phyloP scores from a whole-genome alignment of 2,797 vertebrate genomes.

The Neosilurus hyrtlii region DNA sequence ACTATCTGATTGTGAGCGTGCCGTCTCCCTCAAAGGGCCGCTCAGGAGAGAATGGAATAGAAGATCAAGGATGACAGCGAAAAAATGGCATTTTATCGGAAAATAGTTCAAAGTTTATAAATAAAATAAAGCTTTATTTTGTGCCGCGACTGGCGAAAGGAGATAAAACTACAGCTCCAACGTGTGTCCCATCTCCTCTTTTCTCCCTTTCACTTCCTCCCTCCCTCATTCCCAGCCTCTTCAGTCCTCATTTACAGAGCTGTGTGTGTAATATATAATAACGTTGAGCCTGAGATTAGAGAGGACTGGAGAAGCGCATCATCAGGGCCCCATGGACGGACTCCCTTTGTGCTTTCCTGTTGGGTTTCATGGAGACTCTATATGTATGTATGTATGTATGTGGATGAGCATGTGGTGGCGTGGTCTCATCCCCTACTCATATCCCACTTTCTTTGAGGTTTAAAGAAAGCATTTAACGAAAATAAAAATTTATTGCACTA shows the following conservation, averaged over 20 bases:
- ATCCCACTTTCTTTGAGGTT: constrained; percentile 22
- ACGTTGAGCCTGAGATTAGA: constrained; percentile 70
- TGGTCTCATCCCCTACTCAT: not conserved
- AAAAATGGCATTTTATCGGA: constrained; percentile 88
- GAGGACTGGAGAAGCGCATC: constrained; percentile 57
- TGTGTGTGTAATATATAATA: constrained; percentile 68
- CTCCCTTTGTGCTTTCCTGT: constrained; percentile 34
- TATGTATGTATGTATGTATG: not conserved
- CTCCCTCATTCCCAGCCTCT: constrained; percentile 41
- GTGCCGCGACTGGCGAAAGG: constrained; percentile 77
- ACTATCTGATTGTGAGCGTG: constrained; percentile 79
- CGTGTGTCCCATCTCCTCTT: constrained; percentile 65
- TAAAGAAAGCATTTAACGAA: not conserved
- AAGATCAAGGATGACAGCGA: constrained; percentile 84
- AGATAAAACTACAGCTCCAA: constrained; percentile 84
- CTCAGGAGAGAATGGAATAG: constrained; percentile 83
- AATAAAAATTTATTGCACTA: too few species aligned
- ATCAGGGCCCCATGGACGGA: constrained; percentile 46
- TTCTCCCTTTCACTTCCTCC: constrained; percentile 44
- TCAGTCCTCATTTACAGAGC: constrained; percentile 64
- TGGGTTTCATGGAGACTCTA: constrained; percentile 25
- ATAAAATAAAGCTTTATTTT: constrained; percentile 83
- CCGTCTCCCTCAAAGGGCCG: constrained; percentile 77
- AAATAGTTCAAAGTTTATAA: constrained; percentile 93
- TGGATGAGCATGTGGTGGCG: not conserved